phyloP scores from a whole-genome alignment of 1,140 invertebrate species.

The Drosophila virilis region DNA sequence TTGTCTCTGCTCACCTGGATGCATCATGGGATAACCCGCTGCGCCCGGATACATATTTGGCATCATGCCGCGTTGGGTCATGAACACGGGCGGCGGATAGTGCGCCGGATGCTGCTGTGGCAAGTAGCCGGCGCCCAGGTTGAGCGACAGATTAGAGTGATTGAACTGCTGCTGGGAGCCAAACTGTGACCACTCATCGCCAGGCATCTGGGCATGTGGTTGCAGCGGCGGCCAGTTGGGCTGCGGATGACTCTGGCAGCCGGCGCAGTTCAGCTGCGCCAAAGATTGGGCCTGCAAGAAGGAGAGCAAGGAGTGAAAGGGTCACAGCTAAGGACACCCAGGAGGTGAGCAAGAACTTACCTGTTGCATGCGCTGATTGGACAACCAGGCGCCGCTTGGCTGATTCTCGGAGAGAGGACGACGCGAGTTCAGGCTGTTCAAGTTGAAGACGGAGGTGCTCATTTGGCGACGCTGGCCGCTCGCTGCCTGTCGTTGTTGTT shows the following conservation, averaged over 20 bases:
- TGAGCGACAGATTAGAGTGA: constrained; percentile 88
- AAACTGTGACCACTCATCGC: constrained; percentile 85
- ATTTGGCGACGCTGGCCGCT: constrained; percentile 70
- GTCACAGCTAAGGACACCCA: no score
- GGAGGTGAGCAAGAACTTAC: constrained; percentile 36
- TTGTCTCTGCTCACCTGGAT: constrained; percentile 58
- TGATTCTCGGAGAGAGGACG: constrained; percentile 62
- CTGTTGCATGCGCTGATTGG: constrained; percentile 78
- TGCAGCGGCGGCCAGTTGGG: constrained; percentile 50
- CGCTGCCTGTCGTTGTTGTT: constrained; percentile 67
- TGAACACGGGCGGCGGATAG: constrained; percentile 83
- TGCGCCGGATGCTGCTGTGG: constrained; percentile 84
- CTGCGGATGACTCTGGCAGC: constrained; percentile 62
- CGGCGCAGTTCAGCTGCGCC: constrained; percentile 87
- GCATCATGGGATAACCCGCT: constrained; percentile 74
- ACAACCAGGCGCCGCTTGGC: constrained; percentile 54
- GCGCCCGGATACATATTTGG: constrained; percentile 77
- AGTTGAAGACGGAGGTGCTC: constrained; percentile 86
- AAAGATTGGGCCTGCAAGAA: constrained; percentile 88
- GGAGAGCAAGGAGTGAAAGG: not conserved
- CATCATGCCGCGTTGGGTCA: constrained; percentile 76
- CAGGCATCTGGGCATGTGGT: constrained; percentile 54
- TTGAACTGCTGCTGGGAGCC: constrained; percentile 87
- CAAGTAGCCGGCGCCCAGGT: constrained; percentile 84
- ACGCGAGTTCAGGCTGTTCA: constrained; percentile 75